Evolutionary conservation across 1,140 invertebrate genomes (phyloP).

Genomic region (Mactra quadrangularis): DNA sequence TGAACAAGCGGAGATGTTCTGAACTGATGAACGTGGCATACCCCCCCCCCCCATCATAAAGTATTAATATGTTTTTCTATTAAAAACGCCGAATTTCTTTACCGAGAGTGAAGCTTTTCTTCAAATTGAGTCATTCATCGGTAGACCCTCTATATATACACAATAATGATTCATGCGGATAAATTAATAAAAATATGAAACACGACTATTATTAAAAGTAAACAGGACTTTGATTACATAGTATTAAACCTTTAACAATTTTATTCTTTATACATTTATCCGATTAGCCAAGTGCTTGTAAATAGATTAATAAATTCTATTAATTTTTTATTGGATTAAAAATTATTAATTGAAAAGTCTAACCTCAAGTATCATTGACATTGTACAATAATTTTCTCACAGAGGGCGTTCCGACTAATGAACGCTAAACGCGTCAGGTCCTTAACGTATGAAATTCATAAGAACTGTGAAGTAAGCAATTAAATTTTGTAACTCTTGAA

Average conservation of each 20-base stretch:
- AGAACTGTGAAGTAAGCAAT: no score
- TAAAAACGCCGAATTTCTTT: no score
- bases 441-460: no score
- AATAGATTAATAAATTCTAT: constrained; percentile 34
- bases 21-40: background rate
- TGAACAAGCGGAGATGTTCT: no score
- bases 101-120: no score
- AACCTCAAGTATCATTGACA: constrained; percentile 2
- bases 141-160: background rate
- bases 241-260: constrained; percentile 41
- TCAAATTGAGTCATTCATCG: no score
- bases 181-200: no score
- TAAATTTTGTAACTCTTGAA: no score
- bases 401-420: no score
- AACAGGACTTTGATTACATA: constrained; percentile 18
- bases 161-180: background rate
- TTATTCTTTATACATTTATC: constrained; percentile 8
- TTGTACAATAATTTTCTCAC: background rate
- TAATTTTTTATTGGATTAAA: constrained; percentile 54
- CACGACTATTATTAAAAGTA: constrained; percentile 25
- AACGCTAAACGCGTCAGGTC: no score
- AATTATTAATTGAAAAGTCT: constrained; percentile 41
- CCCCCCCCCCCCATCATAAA: background rate
- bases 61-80: background rate
- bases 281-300: constrained; percentile 23